Base-by-base conservation (phyloP, 64 coral and sea anemone genomes). In the Pachyseris speciosa region DNA sequence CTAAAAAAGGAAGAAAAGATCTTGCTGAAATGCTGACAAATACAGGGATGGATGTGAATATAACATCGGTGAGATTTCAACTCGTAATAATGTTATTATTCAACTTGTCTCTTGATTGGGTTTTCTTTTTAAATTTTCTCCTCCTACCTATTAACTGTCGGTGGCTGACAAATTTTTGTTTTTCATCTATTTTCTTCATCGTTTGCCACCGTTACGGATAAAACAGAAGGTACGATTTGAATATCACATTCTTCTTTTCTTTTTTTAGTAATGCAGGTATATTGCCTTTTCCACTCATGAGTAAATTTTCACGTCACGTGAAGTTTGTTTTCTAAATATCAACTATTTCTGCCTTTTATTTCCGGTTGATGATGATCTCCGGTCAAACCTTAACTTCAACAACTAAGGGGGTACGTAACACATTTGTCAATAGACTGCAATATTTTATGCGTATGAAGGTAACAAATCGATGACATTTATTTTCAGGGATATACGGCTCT, bases 401-500 rank as follows among this genome's bases (percentile, higher is more conserved):
- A 26, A 7, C 0, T 2, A 41, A 86, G 83, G 83, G 83, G 55
- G 83, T 86, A 86, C 68, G 83, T 69, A n/a, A n/a, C n/a, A n/a
- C n/a, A n/a, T n/a, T n/a, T n/a, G n/a, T n/a, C n/a, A n/a, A n/a
- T n/a, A n/a, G n/a, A n/a, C n/a, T n/a, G n/a, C n/a, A n/a, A n/a
- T n/a, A n/a, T n/a, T n/a, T n/a, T n/a, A n/a, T n/a, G n/a, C n/a
- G n/a, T n/a, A n/a, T n/a, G n/a, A n/a, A n/a, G n/a, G n/a, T n/a
- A n/a, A n/a, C n/a, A n/a, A n/a, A n/a, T n/a, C n/a, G n/a, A n/a
- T n/a, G n/a, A n/a, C n/a, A 58, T 81, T 85, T 45, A 5, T 52
- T 74, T 92, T 81, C 84, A 98, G 96, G 96, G 96, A 22, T 98
- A 98, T 75, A 98, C 96, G 2, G 83, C 96, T 4, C 40, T 98